A percentile compares a stretch with the other conserved stretches of the same genome.
Conservation (phyloP, 1,140 invertebrate genomes). For the Drosophila teissieri region DNA sequence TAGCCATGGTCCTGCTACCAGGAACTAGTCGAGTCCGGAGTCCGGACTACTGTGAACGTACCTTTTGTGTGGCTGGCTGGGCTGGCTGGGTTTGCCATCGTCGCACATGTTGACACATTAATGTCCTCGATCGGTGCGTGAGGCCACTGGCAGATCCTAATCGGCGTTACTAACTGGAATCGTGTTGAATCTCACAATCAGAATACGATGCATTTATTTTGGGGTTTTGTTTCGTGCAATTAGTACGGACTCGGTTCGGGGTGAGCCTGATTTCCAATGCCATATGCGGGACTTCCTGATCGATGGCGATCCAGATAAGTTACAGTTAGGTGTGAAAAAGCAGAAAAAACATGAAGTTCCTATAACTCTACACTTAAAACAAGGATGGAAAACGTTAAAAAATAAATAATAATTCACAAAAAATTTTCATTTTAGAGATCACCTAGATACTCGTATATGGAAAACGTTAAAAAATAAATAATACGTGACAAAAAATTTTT, state of each 20-base stretch:
- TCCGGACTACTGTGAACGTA: slow-evolving; percentile 28
- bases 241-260: slow-evolving; percentile 61
- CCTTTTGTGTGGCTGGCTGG: slow-evolving; percentile 18
- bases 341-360: neutral
- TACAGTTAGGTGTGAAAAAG: slow-evolving; percentile 40
- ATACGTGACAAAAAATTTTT: no score
- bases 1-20: slow-evolving; percentile 46
- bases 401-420: no score
- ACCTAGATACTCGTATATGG: neutral
- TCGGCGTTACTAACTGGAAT: slow-evolving; percentile 80
- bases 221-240: slow-evolving; percentile 58
- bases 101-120: slow-evolving; percentile 83
- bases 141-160: slow-evolving; percentile 68
- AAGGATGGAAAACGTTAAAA: neutral
- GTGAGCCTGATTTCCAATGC: slow-evolving; percentile 28
- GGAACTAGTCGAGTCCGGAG: slow-evolving; percentile 64
- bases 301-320: slow-evolving; percentile 48
- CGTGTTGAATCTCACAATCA: slow-evolving; percentile 65
- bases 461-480: no score
- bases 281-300: slow-evolving; percentile 58
- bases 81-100: slow-evolving; percentile 14
- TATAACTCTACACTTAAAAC: neutral
- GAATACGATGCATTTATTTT: slow-evolving; percentile 73
- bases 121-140: slow-evolving; percentile 69
- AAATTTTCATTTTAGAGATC: no score